Evolutionary conservation across 2,888 invertebrate genomes (phyloP).

Genomic region (Proisotoma minuta): DNA sequence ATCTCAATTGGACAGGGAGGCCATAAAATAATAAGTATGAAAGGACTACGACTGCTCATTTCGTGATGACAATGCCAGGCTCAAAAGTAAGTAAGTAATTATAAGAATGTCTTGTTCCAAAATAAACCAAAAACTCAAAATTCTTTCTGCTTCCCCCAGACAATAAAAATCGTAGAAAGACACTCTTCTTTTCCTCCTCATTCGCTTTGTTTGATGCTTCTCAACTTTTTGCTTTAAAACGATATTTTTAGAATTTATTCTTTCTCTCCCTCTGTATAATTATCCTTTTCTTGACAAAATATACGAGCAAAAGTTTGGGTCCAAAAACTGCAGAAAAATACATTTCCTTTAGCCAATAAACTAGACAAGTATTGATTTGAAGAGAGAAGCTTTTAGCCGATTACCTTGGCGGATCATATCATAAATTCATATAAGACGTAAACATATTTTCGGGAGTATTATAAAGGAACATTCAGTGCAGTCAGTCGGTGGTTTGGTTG

Average conservation of each 20-base stretch:
- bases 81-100: not conserved
- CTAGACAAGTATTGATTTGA: conserved; percentile 3
- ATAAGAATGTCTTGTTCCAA: not conserved
- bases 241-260: conserved; percentile 4
- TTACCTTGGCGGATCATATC: not conserved
- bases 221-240: not conserved
- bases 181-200: not conserved
- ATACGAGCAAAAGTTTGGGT: not conserved
- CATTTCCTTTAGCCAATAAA: not conserved
- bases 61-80: not conserved
- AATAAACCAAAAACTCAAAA: not conserved
- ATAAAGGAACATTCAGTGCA: not conserved
- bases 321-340: not conserved
- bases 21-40: too few relatives aligned
- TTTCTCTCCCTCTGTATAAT: not conserved
- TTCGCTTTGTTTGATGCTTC: not conserved
- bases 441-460: too few relatives aligned
- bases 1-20: too few relatives aligned
- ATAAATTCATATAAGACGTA: conserved; percentile 4
- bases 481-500: not conserved
- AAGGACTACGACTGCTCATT: not conserved
- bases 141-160: not conserved
- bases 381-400: not conserved
- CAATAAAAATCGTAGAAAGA: not conserved
- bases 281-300: conserved; percentile 1